A percentile compares a stretch with the other conserved stretches of the same genome.
Conservation (phyloP, 2,113 vertebrate species). For the Rhinopomastus cyanomelas region DNA sequence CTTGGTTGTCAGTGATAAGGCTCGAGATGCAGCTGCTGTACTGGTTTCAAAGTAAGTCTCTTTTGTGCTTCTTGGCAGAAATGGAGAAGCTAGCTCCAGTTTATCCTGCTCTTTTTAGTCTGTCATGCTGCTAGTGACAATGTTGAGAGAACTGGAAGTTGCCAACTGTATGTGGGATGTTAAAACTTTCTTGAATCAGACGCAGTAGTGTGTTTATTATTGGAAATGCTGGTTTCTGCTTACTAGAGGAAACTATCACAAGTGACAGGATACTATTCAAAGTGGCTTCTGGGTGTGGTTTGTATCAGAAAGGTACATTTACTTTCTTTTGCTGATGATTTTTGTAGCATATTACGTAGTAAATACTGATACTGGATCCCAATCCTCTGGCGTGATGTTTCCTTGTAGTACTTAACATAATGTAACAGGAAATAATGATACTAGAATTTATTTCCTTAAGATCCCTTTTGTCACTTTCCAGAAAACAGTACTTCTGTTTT, state of each 20-base stretch:
- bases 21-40: slow-evolving; percentile 89
- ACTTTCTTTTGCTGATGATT: neutral
- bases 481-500: neutral
- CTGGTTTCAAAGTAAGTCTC: slow-evolving; percentile 93
- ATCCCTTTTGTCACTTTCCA: neutral
- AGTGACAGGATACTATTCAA: neutral
- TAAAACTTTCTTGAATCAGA: neutral
- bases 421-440: neutral
- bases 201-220: neutral
- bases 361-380: neutral
- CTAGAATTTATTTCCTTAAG: neutral
- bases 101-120: neutral
- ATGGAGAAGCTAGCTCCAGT: neutral
- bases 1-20: slow-evolving; percentile 86
- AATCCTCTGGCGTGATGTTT: too few species aligned
- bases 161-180: neutral
- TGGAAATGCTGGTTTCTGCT: neutral
- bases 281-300: neutral
- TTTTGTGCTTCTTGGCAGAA: neutral
- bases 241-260: neutral
- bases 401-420: neutral
- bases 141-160: neutral
- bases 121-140: neutral
- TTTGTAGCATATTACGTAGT: neutral
- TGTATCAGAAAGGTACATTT: neutral